Percentiles rank a stretch among this genome's conserved stretches.
These are phyloP conservation scores for Microctonus brassicae DNA, from an alignment of 2,888 invertebrate species.

Conservation along the genomic window DNA sequence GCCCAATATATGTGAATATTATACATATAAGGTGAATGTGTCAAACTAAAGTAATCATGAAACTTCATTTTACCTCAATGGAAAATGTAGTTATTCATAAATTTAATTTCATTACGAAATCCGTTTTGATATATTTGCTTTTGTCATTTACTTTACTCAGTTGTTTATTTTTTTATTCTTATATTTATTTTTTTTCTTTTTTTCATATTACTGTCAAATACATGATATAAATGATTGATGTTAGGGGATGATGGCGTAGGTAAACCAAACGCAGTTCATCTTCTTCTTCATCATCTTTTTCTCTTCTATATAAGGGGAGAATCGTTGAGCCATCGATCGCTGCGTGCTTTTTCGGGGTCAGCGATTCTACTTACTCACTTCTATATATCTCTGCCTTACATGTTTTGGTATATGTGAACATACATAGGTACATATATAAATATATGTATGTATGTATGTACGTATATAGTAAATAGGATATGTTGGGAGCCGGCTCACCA, in stretches of 20 bases:
- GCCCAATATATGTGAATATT: conserved; percentile 2
- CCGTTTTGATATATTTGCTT: not conserved
- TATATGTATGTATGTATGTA: not conserved
- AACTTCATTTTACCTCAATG: not conserved
- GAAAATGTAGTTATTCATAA: not conserved
- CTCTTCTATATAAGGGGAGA: conserved; percentile 11
- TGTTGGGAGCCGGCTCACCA: conserved; percentile 32
- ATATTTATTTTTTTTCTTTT: not conserved
- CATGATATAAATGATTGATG: not conserved
- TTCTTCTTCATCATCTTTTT: conserved; percentile 7
- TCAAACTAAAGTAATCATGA: conserved; percentile 7
- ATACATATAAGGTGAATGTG: not conserved
- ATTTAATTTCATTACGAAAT: not conserved
- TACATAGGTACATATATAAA: too few species aligned
- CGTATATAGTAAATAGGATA: conserved; percentile 14
- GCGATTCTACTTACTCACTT: conserved; percentile 40
- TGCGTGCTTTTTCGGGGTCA: conserved; percentile 41
- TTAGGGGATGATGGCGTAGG: not conserved
- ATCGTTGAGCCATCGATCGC: conserved; percentile 36
- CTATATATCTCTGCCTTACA: conserved; percentile 27
- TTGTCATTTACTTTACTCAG: not conserved
- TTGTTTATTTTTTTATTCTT: not conserved
- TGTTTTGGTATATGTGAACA: conserved; percentile 26
- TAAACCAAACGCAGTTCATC: conserved; percentile 7
- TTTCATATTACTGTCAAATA: not conserved